Conservation (phyloP, 2,888 invertebrate species). For the Anthophora plumipes region DNA sequence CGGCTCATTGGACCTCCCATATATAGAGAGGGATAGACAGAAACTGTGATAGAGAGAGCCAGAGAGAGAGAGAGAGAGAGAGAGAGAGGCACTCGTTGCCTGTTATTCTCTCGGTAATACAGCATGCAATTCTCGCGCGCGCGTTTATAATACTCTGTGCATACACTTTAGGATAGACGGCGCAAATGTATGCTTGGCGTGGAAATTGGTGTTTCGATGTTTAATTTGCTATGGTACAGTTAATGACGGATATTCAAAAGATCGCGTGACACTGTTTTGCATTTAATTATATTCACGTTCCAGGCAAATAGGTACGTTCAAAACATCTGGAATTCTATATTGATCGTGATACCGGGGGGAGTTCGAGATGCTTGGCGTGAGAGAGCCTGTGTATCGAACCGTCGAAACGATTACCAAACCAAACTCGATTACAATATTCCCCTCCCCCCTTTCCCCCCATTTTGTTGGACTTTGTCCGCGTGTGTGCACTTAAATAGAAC, state of each 20-base stretch:
- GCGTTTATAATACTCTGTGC: slow-evolving; percentile 45
- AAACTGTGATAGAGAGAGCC: neutral
- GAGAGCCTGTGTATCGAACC: neutral
- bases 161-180: slow-evolving; percentile 31
- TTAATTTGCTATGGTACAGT: slow-evolving; percentile 47
- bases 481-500: neutral
- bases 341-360: neutral
- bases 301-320: slow-evolving; percentile 15
- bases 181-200: slow-evolving; percentile 25
- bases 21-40: slow-evolving; percentile 4
- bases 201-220: slow-evolving; percentile 57
- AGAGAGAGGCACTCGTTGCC: slow-evolving; percentile 48
- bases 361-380: neutral
- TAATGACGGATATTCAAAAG: slow-evolving; percentile 65
- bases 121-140: slow-evolving; percentile 54
- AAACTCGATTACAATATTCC: neutral
- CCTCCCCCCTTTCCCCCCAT: too few species aligned
- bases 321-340: slow-evolving; percentile 8
- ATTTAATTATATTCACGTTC: slow-evolving; percentile 50
- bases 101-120: slow-evolving; percentile 53
- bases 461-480: too few species aligned
- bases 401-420: neutral
- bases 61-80: slow-evolving; percentile 4
- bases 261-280: slow-evolving; percentile 45
- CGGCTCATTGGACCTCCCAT: slow-evolving; percentile 48